A percentile compares a stretch with the other conserved stretches of the same genome.
Conservation (phyloP, 2,113 vertebrate genomes). For the Oxygymnocypris stewartii region DNA sequence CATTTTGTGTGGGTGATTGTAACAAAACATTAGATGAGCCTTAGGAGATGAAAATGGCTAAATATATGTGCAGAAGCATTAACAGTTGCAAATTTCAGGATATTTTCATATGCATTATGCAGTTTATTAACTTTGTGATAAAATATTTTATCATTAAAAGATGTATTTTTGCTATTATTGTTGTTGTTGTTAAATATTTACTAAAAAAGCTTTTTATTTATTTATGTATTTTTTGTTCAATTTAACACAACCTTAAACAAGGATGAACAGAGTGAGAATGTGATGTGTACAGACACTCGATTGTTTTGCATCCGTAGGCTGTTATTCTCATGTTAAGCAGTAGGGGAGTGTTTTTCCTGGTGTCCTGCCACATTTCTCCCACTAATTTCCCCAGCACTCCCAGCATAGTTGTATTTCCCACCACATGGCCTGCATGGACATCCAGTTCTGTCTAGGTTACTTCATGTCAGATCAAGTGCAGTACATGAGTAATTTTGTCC, state of each 20-base stretch:
- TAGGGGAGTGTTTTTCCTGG: constrained; percentile 31
- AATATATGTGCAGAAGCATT: not conserved
- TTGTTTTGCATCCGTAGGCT: constrained; percentile 30
- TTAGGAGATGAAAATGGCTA: not conserved
- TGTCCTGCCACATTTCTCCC: constrained; percentile 39
- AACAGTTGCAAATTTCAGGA: not conserved
- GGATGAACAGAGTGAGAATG: no score
- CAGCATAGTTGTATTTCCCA: not conserved
- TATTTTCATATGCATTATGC: not conserved
- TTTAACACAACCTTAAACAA: no score
- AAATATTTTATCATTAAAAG: not conserved
- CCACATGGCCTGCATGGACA: not conserved
- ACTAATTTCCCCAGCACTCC: not conserved
- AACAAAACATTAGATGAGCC: constrained; percentile 10
- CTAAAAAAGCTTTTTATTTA: no score
- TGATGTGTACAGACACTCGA: not conserved
- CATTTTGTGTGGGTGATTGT: constrained; percentile 23
- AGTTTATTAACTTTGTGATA: no score
- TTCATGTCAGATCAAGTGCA: not conserved
- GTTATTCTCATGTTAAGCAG: constrained; percentile 18
- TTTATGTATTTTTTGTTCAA: no score
- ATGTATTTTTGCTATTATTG: not conserved
- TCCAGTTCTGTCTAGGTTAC: not conserved
- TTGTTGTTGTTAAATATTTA: not conserved
- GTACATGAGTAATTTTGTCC: not conserved